phyloP scores from a whole-genome alignment of 2,888 invertebrate genomes.

The Stramonita haemastoma region DNA sequence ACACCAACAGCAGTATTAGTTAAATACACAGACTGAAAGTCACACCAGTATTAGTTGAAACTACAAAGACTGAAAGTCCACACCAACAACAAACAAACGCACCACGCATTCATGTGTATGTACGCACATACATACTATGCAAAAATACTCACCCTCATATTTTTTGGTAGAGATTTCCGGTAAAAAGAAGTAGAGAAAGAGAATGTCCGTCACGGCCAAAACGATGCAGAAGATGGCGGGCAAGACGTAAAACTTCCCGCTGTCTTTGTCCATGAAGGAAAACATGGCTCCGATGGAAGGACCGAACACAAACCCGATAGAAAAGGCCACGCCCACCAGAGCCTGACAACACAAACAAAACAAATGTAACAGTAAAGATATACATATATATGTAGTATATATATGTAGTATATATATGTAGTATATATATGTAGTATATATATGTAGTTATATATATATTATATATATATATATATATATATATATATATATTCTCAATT shows the following conservation, averaged over 20 bases:
- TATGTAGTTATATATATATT: too few relatives aligned
- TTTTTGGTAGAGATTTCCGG: slow-evolving; percentile 90
- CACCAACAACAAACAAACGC: too few relatives aligned
- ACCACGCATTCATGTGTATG: background rate
- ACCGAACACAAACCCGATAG: slow-evolving; percentile 97
- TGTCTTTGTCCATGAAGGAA: slow-evolving; percentile 78
- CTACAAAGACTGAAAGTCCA: too few relatives aligned
- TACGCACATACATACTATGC: background rate
- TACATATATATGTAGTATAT: too few relatives aligned
- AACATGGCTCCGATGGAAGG: slow-evolving; percentile 91
- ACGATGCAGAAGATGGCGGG: slow-evolving; percentile 83
- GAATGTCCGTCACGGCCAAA: slow-evolving; percentile 87
- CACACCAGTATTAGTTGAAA: too few relatives aligned
- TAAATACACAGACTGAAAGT: too few relatives aligned
- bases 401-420: too few relatives aligned
- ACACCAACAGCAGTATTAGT: too few relatives aligned
- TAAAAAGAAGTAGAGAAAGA: slow-evolving; percentile 85
- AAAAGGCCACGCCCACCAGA: slow-evolving; percentile 97
- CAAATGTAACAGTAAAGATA: too few relatives aligned
- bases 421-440: too few relatives aligned
- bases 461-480: too few relatives aligned
- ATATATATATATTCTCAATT: too few relatives aligned
- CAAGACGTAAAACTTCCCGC: slow-evolving; percentile 85
- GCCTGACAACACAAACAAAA: slow-evolving; percentile 83
- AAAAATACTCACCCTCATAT: slow-evolving; percentile 77